Percentiles rank a stretch among this genome's conserved stretches.
These are phyloP conservation scores for Chymomyza costata DNA, from an alignment of 1,140 invertebrate species.

Conservation along the genomic window DNA sequence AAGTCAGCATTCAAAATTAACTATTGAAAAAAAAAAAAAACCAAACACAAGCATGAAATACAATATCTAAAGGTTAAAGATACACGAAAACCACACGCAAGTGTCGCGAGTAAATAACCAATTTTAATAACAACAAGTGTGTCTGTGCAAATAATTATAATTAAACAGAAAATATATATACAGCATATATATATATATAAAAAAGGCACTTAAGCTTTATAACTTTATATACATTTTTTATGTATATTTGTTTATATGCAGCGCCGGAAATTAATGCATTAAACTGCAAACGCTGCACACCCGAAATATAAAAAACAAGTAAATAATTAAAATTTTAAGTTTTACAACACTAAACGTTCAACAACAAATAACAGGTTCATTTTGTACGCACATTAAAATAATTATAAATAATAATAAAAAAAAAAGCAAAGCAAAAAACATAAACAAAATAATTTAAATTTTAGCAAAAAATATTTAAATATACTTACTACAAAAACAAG, in stretches of 20 bases:
- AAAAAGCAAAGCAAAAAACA: too few species aligned
- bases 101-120: too few species aligned
- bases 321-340: constrained; percentile 11
- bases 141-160: too few species aligned
- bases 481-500: neutral
- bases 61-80: constrained; percentile 1
- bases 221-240: neutral
- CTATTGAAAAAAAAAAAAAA: neutral
- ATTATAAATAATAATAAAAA: constrained; percentile 16
- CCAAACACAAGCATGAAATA: neutral
- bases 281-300: too few species aligned
- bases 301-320: constrained; percentile 12
- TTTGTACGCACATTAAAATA: constrained; percentile 22
- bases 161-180: too few species aligned
- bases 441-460: neutral
- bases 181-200: too few species aligned
- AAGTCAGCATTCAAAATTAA: neutral
- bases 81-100: too few species aligned
- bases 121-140: too few species aligned
- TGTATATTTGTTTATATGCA: too few species aligned
- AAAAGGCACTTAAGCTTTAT: neutral
- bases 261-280: too few species aligned
- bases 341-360: constrained; percentile 9
- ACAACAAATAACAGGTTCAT: constrained; percentile 27
- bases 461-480: constrained; percentile 2